Conservation (phyloP, 2,888 invertebrate genomes). For the Invenusta paracnida region DNA sequence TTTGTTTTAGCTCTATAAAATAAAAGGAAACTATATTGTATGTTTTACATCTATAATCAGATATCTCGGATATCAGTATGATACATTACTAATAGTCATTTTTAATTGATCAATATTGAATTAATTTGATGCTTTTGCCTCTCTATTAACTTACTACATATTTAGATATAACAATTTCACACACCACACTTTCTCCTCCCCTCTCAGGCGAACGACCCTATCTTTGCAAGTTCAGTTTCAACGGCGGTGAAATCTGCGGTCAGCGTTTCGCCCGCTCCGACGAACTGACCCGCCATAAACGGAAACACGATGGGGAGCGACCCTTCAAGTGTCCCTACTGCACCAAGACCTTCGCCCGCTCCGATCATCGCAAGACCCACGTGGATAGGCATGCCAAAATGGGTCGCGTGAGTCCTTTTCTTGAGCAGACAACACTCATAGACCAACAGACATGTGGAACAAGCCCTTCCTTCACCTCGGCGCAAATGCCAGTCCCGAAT, state of each 20-base stretch:
- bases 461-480: no score
- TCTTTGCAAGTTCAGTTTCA: constrained; percentile 43
- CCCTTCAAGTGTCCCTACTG: constrained; percentile 24
- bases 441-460: no score
- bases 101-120: no score
- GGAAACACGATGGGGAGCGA: constrained; percentile 44
- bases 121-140: no score
- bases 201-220: constrained; percentile 47
- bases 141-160: neutral
- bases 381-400: constrained; percentile 3
- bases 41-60: no score
- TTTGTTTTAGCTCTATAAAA: no score
- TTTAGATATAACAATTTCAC: neutral
- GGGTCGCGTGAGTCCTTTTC: neutral
- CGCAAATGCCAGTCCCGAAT: no score
- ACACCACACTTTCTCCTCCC: neutral
- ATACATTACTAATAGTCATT: no score
- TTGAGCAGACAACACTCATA: neutral
- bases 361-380: constrained; percentile 31
- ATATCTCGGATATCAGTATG: no score
- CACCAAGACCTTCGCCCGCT: constrained; percentile 25
- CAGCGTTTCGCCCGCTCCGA: constrained; percentile 47
- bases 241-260: constrained; percentile 42
- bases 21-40: no score
- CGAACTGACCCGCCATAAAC: constrained; percentile 46